phyloP scores from a whole-genome alignment of 2,113 vertebrate species.

The Potamarius usumacintae region DNA sequence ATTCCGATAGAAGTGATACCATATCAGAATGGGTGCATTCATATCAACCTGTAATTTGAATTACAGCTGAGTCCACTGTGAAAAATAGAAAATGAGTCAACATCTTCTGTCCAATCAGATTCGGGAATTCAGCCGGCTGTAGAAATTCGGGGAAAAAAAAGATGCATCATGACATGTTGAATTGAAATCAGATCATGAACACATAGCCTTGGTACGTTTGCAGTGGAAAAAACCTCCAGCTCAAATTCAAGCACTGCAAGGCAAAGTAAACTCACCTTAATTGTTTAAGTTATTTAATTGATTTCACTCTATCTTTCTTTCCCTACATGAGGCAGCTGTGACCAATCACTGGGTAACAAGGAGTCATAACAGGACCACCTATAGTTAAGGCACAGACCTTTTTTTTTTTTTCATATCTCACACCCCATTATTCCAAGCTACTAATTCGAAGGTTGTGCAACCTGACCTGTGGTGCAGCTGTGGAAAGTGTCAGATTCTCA shows the following conservation, averaged over 20 bases:
- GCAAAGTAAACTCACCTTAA: background rate
- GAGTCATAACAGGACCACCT: constrained; percentile 17
- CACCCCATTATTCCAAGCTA: constrained; percentile 40
- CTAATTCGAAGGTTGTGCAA: constrained; percentile 32
- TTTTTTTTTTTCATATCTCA: constrained; percentile 50
- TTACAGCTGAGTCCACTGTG: background rate
- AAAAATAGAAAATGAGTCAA: background rate
- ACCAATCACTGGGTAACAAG: background rate
- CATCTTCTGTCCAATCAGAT: background rate
- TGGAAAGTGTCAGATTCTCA: constrained; percentile 32
- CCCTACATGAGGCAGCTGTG: constrained; percentile 11
- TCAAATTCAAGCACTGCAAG: background rate
- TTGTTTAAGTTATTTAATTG: constrained; percentile 24
- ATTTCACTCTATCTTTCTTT: constrained; percentile 25
- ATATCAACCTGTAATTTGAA: background rate
- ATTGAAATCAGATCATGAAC: background rate
- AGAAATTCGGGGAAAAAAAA: too few relatives aligned
- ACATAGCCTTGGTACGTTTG: constrained; percentile 20
- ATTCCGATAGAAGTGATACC: background rate
- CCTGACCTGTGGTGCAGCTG: constrained; percentile 19
- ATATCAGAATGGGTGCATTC: background rate
- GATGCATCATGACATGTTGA: background rate
- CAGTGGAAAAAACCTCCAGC: background rate
- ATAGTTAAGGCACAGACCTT: constrained; percentile 29
- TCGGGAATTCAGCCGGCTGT: background rate